Evolutionary conservation across 2,113 vertebrate species (phyloP), one percentile per base, ranked within the genome.

Genomic region (Apodemus sylvaticus): DNA sequence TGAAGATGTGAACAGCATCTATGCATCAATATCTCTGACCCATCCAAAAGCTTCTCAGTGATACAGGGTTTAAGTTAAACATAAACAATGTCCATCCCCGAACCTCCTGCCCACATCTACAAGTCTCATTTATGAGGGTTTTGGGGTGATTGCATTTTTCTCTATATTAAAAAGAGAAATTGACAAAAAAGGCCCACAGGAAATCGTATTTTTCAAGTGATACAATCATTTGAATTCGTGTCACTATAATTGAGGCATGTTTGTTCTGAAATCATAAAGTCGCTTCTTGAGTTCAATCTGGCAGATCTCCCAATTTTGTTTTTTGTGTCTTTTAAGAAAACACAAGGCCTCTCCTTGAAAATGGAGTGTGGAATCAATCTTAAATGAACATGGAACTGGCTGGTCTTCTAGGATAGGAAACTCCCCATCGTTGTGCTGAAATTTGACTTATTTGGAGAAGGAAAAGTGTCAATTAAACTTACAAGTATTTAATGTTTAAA

Each of bases 61-160:
- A 97, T 95, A 96, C 95, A 97, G 97, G 95, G 88, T 97, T 98
- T 98, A 96, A 98, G 94, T 98, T 97, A 96, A 97, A 96, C 86
- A 96, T 95, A 95, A 94, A 96, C 92, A 9, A 79, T 96, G 98
- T 97, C 96, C 89, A 93, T 96, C 94, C 36, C 94, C 87, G 92
- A 97, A 95, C 93, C 88, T 97, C 94, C 95, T 97, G 97, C 97
- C 97, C 98, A 96, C 92, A 92, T 92, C 97, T 93, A 96, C 91
- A 96, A 93, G 79, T 97, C 94, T 90, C 76, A 89, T 96, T 98
- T 97, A 93, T 86, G 45, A 29, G 96, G 93, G 95, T 71, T 97
- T 98, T 97, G 94, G 78, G 97, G 97, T 98, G 97, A 96, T 96
- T 96, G 95, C 96, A 91, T 98, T 94, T 88, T 95, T 97, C 86